These are phyloP conservation scores for Hedya salicella DNA, from an alignment of 2,888 invertebrate genomes.

Conservation along the genomic window DNA sequence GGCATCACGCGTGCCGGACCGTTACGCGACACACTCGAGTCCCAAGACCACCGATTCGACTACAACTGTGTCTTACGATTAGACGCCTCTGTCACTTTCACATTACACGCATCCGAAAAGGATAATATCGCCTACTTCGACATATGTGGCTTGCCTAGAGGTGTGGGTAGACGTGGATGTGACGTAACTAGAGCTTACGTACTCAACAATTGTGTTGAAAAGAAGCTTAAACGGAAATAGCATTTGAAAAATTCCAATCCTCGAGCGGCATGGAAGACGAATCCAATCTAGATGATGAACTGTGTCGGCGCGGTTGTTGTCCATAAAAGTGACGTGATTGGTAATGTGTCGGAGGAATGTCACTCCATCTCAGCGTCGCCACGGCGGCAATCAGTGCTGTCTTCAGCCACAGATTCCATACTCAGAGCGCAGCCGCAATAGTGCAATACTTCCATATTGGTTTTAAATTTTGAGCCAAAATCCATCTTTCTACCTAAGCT, in stretches of 20 bases:
- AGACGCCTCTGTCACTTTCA: conserved; percentile 30
- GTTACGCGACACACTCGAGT: conserved; percentile 74
- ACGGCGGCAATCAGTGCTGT: conserved; percentile 49
- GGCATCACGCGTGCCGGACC: conserved; percentile 51
- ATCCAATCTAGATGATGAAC: conserved; percentile 36
- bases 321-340: conserved; percentile 56
- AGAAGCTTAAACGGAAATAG: no score
- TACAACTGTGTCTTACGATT: conserved; percentile 17
- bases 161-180: no score
- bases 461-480: neutral
- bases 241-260: conserved; percentile 13
- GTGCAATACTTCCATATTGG: conserved; percentile 2
- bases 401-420: conserved; percentile 45
- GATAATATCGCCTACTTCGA: conserved; percentile 8
- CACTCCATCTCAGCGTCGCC: conserved; percentile 52
- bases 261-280: conserved; percentile 22
- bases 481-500: neutral
- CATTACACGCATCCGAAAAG: conserved; percentile 6
- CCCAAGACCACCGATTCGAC: conserved; percentile 31
- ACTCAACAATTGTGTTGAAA: conserved; percentile 15
- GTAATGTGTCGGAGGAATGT: conserved; percentile 50
- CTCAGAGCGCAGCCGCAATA: conserved; percentile 36
- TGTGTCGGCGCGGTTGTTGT: conserved; percentile 45
- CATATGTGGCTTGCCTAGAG: neutral
- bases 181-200: conserved; percentile 15